Evolutionary conservation across 1,140 invertebrate genomes (phyloP).

Genomic region (Aleiodes sp.): DNA sequence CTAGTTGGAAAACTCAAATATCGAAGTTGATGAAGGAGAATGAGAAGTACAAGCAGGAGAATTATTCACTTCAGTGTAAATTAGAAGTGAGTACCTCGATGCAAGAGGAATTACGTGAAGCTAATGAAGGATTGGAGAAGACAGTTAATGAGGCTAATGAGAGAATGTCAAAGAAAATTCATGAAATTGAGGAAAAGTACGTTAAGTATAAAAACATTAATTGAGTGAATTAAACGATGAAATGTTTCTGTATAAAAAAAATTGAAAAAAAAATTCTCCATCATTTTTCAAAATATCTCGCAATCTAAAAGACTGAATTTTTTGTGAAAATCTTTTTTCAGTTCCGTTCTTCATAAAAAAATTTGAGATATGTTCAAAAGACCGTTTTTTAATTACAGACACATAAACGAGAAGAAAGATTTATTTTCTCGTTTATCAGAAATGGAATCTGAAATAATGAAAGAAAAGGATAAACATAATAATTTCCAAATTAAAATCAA

Average conservation of each 20-base stretch:
- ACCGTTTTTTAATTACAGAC: slow-evolving; percentile 39
- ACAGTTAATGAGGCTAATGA: slow-evolving; percentile 24
- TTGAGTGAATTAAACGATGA: no score
- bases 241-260: no score
- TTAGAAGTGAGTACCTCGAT: slow-evolving; percentile 37
- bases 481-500: slow-evolving; percentile 28
- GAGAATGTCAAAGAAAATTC: slow-evolving; percentile 35
- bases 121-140: slow-evolving; percentile 42
- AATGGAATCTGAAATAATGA: slow-evolving; percentile 24
- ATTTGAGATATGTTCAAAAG: no score
- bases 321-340: no score
- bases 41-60: slow-evolving; percentile 47
- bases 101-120: slow-evolving; percentile 42
- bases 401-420: slow-evolving; percentile 31
- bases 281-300: no score
- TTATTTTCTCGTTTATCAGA: slow-evolving; percentile 32
- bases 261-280: no score
- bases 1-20: slow-evolving; percentile 32
- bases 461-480: slow-evolving; percentile 28
- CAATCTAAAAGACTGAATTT: no score
- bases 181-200: slow-evolving; percentile 46
- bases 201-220: slow-evolving; percentile 12
- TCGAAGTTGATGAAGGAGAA: slow-evolving; percentile 38
- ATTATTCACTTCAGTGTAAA: slow-evolving; percentile 46
- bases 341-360: no score